These are phyloP conservation scores for Thelaira solivaga DNA, from an alignment of 2,888 invertebrate species.

Conservation along the genomic window DNA sequence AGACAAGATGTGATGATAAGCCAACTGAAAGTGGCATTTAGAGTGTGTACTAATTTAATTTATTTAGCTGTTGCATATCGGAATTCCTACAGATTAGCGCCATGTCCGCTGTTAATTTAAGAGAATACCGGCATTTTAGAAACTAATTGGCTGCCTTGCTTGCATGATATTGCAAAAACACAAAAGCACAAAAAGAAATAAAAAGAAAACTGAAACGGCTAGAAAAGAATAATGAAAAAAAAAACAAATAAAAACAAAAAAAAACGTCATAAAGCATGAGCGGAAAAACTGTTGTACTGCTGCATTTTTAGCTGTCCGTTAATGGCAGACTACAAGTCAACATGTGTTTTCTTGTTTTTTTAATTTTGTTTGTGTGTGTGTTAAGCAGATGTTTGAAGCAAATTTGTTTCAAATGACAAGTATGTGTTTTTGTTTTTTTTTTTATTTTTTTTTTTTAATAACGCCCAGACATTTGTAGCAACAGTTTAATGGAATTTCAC, in stretches of 20 bases:
- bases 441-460: neutral
- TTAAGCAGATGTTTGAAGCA: slow-evolving; percentile 27
- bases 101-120: slow-evolving; percentile 54
- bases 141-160: slow-evolving; percentile 34
- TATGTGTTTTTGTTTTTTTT: too few relatives aligned
- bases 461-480: neutral
- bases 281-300: slow-evolving; percentile 43
- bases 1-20: slow-evolving; percentile 38
- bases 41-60: slow-evolving; percentile 60
- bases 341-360: slow-evolving; percentile 29
- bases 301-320: slow-evolving; percentile 27
- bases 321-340: slow-evolving; percentile 17
- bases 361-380: too few relatives aligned
- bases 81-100: slow-evolving; percentile 62
- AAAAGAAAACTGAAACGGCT: slow-evolving; percentile 33
- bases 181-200: neutral
- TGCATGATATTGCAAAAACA: neutral
- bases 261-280: slow-evolving; percentile 45
- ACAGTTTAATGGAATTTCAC: neutral
- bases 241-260: neutral
- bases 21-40: slow-evolving; percentile 54
- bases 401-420: neutral
- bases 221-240: slow-evolving; percentile 38
- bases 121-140: slow-evolving; percentile 56
- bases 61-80: slow-evolving; percentile 62